Conservation (phyloP, 1,140 invertebrate species). For the Euglossa dilemma region DNA sequence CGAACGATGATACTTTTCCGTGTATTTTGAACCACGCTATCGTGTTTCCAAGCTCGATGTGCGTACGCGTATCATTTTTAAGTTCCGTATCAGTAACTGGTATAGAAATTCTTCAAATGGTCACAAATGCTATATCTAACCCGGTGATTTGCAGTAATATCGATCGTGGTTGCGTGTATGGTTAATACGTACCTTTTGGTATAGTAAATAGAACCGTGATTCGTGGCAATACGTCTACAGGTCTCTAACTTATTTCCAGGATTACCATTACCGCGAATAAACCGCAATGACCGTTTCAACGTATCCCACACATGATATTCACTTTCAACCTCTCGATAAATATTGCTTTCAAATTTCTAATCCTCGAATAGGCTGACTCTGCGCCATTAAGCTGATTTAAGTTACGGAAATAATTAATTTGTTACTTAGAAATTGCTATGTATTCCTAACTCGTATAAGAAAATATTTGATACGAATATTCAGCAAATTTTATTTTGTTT, state of each 20-base stretch:
- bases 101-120: too few species aligned
- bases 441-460: too few species aligned
- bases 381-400: not conserved
- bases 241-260: conserved; percentile 15
- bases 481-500: too few species aligned
- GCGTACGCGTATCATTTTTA: too few species aligned
- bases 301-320: conserved; percentile 21
- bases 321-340: conserved; percentile 22
- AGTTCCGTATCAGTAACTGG: too few species aligned
- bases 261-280: conserved; percentile 23
- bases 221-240: not conserved
- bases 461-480: too few species aligned
- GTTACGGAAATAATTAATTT: not conserved
- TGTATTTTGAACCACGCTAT: too few species aligned
- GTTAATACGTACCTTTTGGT: not conserved
- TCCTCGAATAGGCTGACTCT: not conserved
- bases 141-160: not conserved
- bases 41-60: too few species aligned
- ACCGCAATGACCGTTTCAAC: conserved; percentile 20
- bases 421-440: not conserved
- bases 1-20: too few species aligned
- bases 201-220: not conserved
- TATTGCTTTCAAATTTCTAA: conserved; percentile 31
- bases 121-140: too few species aligned
- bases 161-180: not conserved